phyloP scores from a whole-genome alignment of 2,888 invertebrate genomes.

The Sericinus montela region DNA sequence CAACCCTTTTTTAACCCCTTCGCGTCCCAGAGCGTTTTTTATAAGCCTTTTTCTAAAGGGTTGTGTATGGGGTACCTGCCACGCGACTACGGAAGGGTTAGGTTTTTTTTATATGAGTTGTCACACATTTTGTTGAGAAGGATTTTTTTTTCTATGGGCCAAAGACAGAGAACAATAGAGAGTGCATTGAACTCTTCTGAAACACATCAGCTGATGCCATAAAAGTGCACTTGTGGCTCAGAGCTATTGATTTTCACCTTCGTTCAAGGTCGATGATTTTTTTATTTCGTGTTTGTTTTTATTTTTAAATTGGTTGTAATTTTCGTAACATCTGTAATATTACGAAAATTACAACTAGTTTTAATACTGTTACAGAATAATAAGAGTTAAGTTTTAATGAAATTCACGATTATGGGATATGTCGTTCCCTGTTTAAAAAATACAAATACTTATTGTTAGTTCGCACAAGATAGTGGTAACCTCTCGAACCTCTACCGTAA shows the following conservation, averaged over 20 bases:
- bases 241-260: constrained; percentile 62
- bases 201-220: constrained; percentile 71
- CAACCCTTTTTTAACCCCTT: constrained; percentile 78
- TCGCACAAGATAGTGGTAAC: no score
- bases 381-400: no score
- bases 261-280: constrained; percentile 57
- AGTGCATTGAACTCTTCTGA: constrained; percentile 71
- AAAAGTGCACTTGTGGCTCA: constrained; percentile 68
- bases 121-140: constrained; percentile 51
- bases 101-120: constrained; percentile 64
- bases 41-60: constrained; percentile 75
- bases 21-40: constrained; percentile 72
- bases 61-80: constrained; percentile 75
- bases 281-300: constrained; percentile 18
- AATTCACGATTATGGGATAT: no score
- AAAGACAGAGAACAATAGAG: constrained; percentile 53
- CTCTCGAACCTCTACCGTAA: no score
- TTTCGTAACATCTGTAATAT: no score
- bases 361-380: no score
- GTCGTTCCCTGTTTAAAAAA: no score
- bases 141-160: constrained; percentile 55
- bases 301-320: no score
- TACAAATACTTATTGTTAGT: no score
- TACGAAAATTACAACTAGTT: no score
- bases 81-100: constrained; percentile 71